phyloP scores from a whole-genome alignment of 1,140 invertebrate genomes.

The Pygmarrhopalites habei region DNA sequence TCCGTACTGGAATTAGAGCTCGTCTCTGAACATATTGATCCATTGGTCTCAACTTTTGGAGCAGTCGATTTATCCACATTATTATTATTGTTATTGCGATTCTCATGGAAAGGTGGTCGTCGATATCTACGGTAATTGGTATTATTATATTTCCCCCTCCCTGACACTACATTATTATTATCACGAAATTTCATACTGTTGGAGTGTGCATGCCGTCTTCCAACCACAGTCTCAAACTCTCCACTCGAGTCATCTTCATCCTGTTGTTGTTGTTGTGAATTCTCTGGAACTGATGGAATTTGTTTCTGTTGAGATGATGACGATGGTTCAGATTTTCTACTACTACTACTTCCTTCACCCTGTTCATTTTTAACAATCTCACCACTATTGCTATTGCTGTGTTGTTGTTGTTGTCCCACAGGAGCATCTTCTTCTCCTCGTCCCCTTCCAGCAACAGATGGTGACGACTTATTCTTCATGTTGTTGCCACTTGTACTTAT shows the following conservation, averaged over 20 bases:
- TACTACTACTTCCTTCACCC: no score
- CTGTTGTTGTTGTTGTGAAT: no score
- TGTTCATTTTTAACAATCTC: no score
- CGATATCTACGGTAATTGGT: not conserved
- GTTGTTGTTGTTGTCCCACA: no score
- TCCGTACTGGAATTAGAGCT: conserved; percentile 18
- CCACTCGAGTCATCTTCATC: not conserved
- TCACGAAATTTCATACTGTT: conserved; percentile 22
- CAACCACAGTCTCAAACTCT: conserved; percentile 23
- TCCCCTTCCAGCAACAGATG: no score
- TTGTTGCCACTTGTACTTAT: no score
- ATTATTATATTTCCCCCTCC: not conserved
- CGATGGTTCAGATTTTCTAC: no score
- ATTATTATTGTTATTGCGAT: not conserved
- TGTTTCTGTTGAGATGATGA: no score
- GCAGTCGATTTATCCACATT: not conserved
- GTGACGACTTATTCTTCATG: no score
- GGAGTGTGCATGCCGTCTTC: conserved; percentile 15
- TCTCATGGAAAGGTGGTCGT: conserved; percentile 1
- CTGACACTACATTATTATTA: conserved; percentile 3
- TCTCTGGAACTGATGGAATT: no score
- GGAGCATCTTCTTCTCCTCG: no score
- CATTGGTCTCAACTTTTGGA: conserved; percentile 2
- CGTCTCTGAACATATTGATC: conserved; percentile 20
- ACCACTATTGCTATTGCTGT: no score